phyloP scores from a whole-genome alignment of 2,113 vertebrate species.

The Mobula hypostoma region DNA sequence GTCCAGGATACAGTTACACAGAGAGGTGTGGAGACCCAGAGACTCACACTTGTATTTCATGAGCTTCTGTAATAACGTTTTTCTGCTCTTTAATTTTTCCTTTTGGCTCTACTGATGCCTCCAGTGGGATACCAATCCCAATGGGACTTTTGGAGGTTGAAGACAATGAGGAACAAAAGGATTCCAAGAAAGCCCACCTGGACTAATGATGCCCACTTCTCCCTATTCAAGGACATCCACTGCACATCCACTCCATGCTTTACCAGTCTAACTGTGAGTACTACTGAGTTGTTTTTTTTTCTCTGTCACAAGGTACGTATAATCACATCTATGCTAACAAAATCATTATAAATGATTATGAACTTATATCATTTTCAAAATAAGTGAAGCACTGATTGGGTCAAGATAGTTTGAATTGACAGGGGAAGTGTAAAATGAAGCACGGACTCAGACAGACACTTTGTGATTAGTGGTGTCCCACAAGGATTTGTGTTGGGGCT shows the following conservation, averaged over 20 bases:
- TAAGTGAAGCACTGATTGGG: background rate
- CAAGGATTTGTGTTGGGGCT: too few relatives aligned
- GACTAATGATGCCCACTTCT: background rate
- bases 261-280: too few relatives aligned
- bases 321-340: background rate
- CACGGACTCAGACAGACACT: too few relatives aligned
- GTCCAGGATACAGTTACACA: too few relatives aligned
- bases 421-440: background rate
- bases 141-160: background rate
- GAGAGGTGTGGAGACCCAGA: too few relatives aligned
- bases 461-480: too few relatives aligned
- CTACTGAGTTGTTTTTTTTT: background rate
- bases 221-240: background rate
- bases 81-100: background rate
- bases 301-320: background rate
- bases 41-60: background rate
- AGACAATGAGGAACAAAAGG: background rate
- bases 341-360: background rate
- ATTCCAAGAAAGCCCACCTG: background rate
- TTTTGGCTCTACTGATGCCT: background rate
- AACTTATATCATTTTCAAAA: background rate
- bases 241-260: background rate
- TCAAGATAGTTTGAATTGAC: background rate
- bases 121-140: background rate
- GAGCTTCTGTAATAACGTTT: background rate